phyloP scores from a whole-genome alignment of 2,797 vertebrate genomes.

The Characodon lateralis region DNA sequence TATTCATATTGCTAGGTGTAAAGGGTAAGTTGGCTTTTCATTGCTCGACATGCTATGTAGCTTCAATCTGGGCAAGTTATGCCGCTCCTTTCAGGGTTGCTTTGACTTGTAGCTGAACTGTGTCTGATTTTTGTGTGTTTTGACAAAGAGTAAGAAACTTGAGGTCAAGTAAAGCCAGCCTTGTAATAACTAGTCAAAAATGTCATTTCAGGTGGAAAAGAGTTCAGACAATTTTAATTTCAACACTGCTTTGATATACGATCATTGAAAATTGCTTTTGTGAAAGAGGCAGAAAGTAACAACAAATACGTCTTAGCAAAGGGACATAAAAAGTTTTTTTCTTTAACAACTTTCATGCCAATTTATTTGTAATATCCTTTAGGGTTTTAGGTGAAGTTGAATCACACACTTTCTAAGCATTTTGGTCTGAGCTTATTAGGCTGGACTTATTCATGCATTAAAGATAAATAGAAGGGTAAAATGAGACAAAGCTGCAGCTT shows the following conservation, averaged over 20 bases:
- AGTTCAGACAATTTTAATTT: slow-evolving; percentile 1
- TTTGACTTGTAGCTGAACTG: background rate
- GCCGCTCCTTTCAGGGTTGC: background rate
- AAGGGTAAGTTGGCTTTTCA: background rate
- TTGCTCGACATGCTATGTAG: too few relatives aligned
- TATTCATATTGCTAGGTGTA: background rate
- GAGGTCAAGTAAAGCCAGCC: background rate
- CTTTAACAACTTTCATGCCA: background rate
- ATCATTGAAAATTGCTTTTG: background rate
- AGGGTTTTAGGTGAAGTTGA: background rate
- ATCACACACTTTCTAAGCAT: background rate
- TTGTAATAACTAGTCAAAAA: background rate
- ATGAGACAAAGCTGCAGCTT: too few relatives aligned
- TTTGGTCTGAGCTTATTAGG: background rate
- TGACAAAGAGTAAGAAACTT: background rate
- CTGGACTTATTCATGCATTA: background rate
- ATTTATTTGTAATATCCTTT: background rate
- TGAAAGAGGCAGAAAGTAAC: background rate
- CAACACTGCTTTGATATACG: background rate
- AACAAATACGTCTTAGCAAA: background rate
- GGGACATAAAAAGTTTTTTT: background rate
- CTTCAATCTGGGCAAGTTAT: background rate
- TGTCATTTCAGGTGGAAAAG: background rate
- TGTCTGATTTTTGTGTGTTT: background rate
- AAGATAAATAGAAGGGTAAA: background rate